These are phyloP conservation scores for Crematogaster levior DNA, from an alignment of 2,888 invertebrate species.

Conservation along the genomic window DNA sequence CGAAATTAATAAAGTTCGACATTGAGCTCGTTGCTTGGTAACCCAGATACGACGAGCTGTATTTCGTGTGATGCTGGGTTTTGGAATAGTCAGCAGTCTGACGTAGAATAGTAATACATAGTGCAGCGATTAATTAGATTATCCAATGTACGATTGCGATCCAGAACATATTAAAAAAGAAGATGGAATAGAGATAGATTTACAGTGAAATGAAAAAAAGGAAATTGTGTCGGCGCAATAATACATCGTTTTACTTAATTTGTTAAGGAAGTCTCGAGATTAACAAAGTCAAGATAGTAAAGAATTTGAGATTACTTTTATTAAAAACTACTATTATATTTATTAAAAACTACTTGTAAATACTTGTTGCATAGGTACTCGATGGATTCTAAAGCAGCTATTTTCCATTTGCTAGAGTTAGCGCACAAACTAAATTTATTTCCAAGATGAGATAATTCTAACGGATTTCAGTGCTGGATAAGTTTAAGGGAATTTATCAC, in stretches of 20 bases:
- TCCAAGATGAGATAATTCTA: constrained; percentile 20
- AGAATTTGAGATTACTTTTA: background rate
- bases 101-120: background rate
- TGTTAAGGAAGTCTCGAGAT: background rate
- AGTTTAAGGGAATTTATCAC: constrained; percentile 33
- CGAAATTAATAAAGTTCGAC: constrained; percentile 65
- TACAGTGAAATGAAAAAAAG: background rate
- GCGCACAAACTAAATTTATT: constrained; percentile 30
- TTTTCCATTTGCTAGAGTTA: constrained; percentile 24
- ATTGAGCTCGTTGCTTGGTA: constrained; percentile 50
- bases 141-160: background rate
- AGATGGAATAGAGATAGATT: background rate
- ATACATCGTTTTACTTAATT: background rate
- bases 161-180: background rate
- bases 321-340: background rate
- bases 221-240: background rate
- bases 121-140: constrained; percentile 25
- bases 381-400: constrained; percentile 10
- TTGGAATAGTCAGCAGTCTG: constrained; percentile 20
- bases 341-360: background rate
- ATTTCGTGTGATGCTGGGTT: constrained; percentile 4
- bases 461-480: constrained; percentile 8
- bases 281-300: background rate
- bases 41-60: constrained; percentile 45
- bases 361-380: background rate